Evolutionary conservation across 2,797 vertebrate species (phyloP), one percentile per base, ranked within the genome.

Genomic region (Alfaro cultratus): DNA sequence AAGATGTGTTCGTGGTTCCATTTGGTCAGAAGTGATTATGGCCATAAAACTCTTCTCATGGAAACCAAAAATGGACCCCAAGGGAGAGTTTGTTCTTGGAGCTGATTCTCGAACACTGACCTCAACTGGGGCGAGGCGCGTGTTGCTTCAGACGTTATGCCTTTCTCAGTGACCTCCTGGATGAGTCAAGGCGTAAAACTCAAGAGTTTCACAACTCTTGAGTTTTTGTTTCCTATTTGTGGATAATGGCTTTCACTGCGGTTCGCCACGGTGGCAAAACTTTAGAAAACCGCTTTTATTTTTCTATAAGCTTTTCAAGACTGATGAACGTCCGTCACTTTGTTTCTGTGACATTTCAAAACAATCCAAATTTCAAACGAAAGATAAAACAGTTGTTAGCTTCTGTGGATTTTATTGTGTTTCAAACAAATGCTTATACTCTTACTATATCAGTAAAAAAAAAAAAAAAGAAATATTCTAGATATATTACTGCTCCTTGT

Each of bases 381-480:
- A 43, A 62, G n/a, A 8, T 18, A 21, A 34, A 36, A 15, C 74
- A 11, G 12, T 0, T 49, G 15, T 8, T 34, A 36, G 47, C 7
- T 70, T 45, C 53, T 73, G 45, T 64, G 4, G 10, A 41, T 47
- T 80, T 60, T 80, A 80, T 75, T 80, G n/a, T 67, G 57, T 67
- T 75, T 43, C 4, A 39, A 80, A 57, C n/a, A 73, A 29, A 60
- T 12, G 43, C 55, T 23, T 43, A 70, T 36, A 79, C 34, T 47
- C 46, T 51, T 67, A 67, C 23, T 49, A 3, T 53, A 7, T 47
- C 29, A 76, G 39, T 67, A 13, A 67, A 72, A 74, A 51, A n/a
- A 39, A 34, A 18, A 77, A 51, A 55, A 23, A 51, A 10, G 23
- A 53, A 51, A 68, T 23, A 34, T 36, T 5, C 12, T 43, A 67